Evolutionary conservation across 2,797 vertebrate genomes (phyloP), one percentile per base, ranked within the genome.

Genomic region (Acestrorhynchus altus): DNA sequence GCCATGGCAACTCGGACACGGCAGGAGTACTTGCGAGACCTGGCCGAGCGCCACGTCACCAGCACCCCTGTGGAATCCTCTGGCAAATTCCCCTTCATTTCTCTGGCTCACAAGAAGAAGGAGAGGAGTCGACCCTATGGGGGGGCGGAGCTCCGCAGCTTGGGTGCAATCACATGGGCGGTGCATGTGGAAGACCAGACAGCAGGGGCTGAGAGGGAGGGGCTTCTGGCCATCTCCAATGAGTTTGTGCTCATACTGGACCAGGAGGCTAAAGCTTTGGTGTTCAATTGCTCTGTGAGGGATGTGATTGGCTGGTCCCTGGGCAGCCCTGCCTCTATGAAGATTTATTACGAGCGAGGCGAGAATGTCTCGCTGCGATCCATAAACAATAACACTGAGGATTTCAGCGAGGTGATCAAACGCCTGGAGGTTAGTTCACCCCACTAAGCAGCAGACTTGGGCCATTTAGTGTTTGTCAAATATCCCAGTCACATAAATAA

Each of bases 1-100:
- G 96, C 96, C 2, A 99, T 99, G 97, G 97, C 97, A 1, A 98
- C 96, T 1, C 95, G 97, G 79, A 99, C 97, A 0, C 94, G 97
- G 40, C 97, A 99, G 87, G 97, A 99, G 84, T 99, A 99, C 85
- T 91, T 99, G 83, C 94, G 97, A 79, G 97, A 99, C 86, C 89
- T 99, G 83, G 97, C 97, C 11, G 97, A 99, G 87, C 97, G 96
- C 77, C 96, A 98, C 42, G 97, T 98, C 77, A 99, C 97, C 85
- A 97, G 90, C 81, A 98, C 96, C 2, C 94, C 97, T 0, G 94
- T 99, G 3, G 97, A 99, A 72, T 95, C 97, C 52, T 93, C 96
- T 0, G 97, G 96, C 69, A 98, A 98, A 86, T 98, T 99, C 74
- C 96, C 96, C 0, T 98, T 99, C 85, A 98, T 98, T 89, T 97